Base-by-base conservation (phyloP, 2,113 vertebrate species). In the Tachuris rubrigastra region DNA sequence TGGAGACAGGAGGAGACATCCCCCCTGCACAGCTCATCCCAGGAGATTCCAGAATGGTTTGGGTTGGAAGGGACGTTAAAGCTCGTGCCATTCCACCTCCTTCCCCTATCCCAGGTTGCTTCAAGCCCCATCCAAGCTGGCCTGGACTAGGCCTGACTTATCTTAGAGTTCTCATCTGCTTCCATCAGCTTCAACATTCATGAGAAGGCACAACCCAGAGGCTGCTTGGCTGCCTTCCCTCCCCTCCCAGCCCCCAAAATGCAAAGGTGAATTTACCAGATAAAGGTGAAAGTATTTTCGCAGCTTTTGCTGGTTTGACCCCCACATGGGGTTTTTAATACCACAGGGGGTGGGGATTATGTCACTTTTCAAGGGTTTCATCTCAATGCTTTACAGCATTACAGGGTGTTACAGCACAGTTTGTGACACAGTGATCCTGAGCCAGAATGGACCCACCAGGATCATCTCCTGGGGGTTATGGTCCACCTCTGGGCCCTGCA, bases 101-200 rank as follows among this genome's bases (percentile, higher is more conserved):
- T 80, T 10, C 37, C 18, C 5, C 41, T 15, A 0, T 0, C 14
- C 27, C 44, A 44, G 59, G 8, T 0, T 31, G 37, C 12, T 66
- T 59, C 67, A 12, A 58, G 25, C 21, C 41, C 58, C 0, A 1
- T 49, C 35, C 49, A 79, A 0, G 35, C 56, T 63, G 66, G 3
- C 41, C 20, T n/a, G 56, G 20, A 23, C 56, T 23, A 28, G 35
- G 23, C 25, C 24, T 62, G 59, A 28, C 59, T 35, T 60, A 5
- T 39, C 35, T n/a, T 39, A 7, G 24, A 27, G 58, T 60, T 37
- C 58, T 37, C 15, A 25, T 25, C 58, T 14, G 13, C 37, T 60
- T 46, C 55, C 41, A 37, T 52, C 58, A 78, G 14, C n/a, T 56
- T 72, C 74, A 79, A 85, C 11, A 4, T 30, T 86, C 3, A 14